Conservation (phyloP, 1,140 invertebrate genomes). For the Apis cerana region DNA sequence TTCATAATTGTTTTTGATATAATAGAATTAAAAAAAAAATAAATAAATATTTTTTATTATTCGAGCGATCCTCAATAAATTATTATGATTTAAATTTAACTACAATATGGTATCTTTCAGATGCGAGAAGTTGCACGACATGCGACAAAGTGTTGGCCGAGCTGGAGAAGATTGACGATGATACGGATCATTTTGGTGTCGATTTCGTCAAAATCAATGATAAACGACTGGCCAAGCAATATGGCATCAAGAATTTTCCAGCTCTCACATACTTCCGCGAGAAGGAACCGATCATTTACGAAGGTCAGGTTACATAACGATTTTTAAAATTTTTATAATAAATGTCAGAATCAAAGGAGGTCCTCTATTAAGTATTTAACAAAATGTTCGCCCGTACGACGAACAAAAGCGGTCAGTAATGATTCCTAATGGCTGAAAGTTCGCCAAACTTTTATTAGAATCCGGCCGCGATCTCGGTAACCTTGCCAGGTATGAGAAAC, state of each 20-base stretch:
- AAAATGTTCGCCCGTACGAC: background rate
- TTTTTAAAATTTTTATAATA: background rate
- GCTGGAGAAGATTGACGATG: conserved; percentile 96
- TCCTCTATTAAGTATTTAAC: background rate
- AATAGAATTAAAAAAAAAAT: too few species aligned
- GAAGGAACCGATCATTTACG: conserved; percentile 95
- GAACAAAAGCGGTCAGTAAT: conserved; percentile 42
- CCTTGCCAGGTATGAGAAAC: conserved; percentile 66
- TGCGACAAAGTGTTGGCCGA: conserved; percentile 95
- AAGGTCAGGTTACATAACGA: conserved; percentile 83
- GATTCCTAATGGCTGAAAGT: conserved; percentile 49
- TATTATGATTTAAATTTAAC: background rate
- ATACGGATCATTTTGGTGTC: conserved; percentile 95
- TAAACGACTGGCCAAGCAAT: conserved; percentile 96
- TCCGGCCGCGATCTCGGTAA: conserved; percentile 62
- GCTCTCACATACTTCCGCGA: conserved; percentile 97
- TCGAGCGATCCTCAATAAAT: too few species aligned
- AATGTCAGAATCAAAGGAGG: background rate
- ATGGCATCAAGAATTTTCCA: conserved; percentile 96
- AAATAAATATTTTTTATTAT: too few species aligned
- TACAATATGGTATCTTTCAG: conserved; percentile 79
- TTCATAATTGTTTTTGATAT: too few species aligned
- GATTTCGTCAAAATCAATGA: conserved; percentile 98
- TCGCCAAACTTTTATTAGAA: conserved; percentile 68
- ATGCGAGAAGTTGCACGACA: conserved; percentile 94